Percentiles rank a stretch among this genome's conserved stretches.
phyloP scores from a whole-genome alignment of 1,140 invertebrate species.

The Spodoptera frugiperda region DNA sequence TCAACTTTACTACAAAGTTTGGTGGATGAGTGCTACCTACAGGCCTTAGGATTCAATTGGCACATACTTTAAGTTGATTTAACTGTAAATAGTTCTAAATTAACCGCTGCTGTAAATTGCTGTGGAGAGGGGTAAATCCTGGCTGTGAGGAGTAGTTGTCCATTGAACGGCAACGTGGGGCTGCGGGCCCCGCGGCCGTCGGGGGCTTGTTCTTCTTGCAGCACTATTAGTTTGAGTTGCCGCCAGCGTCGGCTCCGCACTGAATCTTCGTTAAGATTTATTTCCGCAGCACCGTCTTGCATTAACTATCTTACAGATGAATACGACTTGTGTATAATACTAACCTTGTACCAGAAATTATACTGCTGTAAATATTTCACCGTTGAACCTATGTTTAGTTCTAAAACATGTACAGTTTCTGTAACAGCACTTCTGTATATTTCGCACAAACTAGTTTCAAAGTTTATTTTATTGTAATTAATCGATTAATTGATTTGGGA shows the following conservation, averaged over 20 bases:
- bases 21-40: slow-evolving; percentile 86
- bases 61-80: slow-evolving; percentile 81
- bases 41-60: slow-evolving; percentile 86
- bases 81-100: slow-evolving; percentile 86
- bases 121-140: slow-evolving; percentile 83
- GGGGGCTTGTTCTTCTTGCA: slow-evolving; percentile 86
- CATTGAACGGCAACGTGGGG: slow-evolving; percentile 76
- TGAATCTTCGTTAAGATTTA: slow-evolving; percentile 84
- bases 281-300: slow-evolving; percentile 87
- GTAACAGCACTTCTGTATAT: slow-evolving; percentile 87
- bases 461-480: slow-evolving; percentile 85
- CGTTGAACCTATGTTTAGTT: slow-evolving; percentile 86
- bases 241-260: slow-evolving; percentile 84
- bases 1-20: slow-evolving; percentile 84
- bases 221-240: slow-evolving; percentile 87
- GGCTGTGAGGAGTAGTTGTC: slow-evolving; percentile 86
- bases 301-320: slow-evolving; percentile 84
- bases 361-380: slow-evolving; percentile 87
- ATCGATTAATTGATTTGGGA: slow-evolving; percentile 82
- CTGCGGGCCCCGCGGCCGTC: slow-evolving; percentile 56
- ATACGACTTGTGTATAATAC: slow-evolving; percentile 85
- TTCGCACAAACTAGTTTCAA: slow-evolving; percentile 85
- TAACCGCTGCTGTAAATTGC: slow-evolving; percentile 83
- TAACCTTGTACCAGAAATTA: slow-evolving; percentile 76
- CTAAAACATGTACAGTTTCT: slow-evolving; percentile 87